Evolutionary conservation across 2,888 invertebrate genomes (phyloP).

Genomic region (Cordilura impudica): DNA sequence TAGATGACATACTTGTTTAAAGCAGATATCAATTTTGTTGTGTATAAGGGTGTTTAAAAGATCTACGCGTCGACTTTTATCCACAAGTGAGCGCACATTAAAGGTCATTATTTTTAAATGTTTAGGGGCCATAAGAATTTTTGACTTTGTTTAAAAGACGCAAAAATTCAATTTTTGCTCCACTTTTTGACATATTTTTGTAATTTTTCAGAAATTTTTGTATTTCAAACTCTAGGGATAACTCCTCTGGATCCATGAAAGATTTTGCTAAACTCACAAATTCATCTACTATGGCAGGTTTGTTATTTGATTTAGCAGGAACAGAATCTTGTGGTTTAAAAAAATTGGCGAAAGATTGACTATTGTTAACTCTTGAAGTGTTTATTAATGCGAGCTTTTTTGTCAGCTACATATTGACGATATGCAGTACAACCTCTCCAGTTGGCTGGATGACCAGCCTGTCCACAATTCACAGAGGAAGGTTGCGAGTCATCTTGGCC

Average conservation of each 20-base stretch:
- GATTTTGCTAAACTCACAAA: conserved; percentile 13
- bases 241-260: conserved; percentile 10
- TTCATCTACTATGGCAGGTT: background rate
- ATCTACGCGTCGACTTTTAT: background rate
- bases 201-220: background rate
- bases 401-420: too few relatives aligned
- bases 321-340: background rate
- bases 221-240: background rate
- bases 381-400: too few relatives aligned
- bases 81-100: background rate
- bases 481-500: too few relatives aligned
- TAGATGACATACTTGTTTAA: too few relatives aligned
- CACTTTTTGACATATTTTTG: background rate
- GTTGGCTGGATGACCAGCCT: too few relatives aligned
- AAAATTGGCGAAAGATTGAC: too few relatives aligned
- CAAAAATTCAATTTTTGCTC: conserved; percentile 15
- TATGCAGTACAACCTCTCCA: too few relatives aligned
- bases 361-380: too few relatives aligned
- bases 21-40: too few relatives aligned
- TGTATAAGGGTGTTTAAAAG: background rate
- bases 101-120: background rate
- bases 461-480: too few relatives aligned
- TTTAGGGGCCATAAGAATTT: background rate
- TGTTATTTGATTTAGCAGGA: background rate
- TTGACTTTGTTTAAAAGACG: conserved; percentile 12